A percentile compares a stretch with the other conserved stretches of the same genome.
Evolutionary conservation across 1,140 invertebrate species (phyloP).

Genomic region (Oreohelix idahoensis): DNA sequence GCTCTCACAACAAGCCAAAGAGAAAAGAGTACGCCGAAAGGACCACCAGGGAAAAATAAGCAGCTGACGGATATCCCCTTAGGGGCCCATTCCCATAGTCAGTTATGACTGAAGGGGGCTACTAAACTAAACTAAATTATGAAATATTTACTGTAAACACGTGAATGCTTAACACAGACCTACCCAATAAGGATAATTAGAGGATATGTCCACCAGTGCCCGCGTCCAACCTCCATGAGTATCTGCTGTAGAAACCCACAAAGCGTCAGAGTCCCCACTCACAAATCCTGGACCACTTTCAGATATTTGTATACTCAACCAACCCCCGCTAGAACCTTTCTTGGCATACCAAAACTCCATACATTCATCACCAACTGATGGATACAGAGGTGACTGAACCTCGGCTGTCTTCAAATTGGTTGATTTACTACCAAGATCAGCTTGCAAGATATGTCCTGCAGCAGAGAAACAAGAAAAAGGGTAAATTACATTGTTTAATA

Average conservation of each 20-base stretch:
- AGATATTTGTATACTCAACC: background rate
- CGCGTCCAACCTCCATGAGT: background rate
- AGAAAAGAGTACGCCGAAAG: too few species aligned
- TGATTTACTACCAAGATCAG: background rate
- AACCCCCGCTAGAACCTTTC: slow-evolving; percentile 8
- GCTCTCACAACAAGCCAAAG: too few species aligned
- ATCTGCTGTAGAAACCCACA: background rate
- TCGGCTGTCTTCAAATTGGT: background rate
- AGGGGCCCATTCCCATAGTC: too few species aligned
- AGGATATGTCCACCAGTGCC: background rate
- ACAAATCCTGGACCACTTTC: background rate
- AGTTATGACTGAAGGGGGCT: too few species aligned
- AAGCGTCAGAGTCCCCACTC: background rate
- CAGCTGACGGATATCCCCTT: too few species aligned
- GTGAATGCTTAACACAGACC: background rate
- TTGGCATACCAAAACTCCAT: slow-evolving; percentile 14
- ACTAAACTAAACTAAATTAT: too few species aligned
- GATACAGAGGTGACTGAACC: background rate
- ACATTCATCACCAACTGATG: slow-evolving; percentile 9
- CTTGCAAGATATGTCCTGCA: background rate
- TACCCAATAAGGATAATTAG: slow-evolving; percentile 6
- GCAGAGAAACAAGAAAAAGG: background rate
- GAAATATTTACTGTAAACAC: too few species aligned
- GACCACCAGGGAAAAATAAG: too few species aligned
- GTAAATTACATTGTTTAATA: background rate